Evolutionary conservation across 2,797 vertebrate species (phyloP).

Genomic region (Peromyscus nudipes): DNA sequence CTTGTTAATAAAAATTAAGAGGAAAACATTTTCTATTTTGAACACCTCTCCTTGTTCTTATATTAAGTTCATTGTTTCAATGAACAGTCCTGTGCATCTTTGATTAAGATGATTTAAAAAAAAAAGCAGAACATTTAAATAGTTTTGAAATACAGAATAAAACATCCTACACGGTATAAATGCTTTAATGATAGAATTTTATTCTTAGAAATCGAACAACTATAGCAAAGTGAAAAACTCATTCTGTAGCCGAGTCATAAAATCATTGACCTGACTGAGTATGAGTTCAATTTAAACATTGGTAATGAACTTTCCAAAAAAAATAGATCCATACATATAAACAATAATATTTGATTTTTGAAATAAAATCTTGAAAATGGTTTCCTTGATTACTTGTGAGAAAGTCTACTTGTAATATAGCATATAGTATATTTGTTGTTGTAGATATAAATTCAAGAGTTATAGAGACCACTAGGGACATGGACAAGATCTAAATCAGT

Average conservation of each 20-base stretch:
- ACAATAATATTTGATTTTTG: neutral
- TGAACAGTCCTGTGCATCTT: neutral
- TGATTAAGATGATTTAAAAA: neutral
- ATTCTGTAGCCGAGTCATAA: neutral
- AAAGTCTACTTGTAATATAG: neutral
- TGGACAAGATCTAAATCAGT: neutral
- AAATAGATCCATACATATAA: neutral
- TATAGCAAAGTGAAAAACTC: neutral
- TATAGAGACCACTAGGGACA: neutral
- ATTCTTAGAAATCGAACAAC: neutral
- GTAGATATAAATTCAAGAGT: neutral
- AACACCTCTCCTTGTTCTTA: neutral
- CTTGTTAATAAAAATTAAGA: neutral
- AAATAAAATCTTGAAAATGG: neutral
- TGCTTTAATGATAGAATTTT: neutral
- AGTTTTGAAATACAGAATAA: slow-evolving; percentile 43
- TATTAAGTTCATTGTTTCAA: neutral
- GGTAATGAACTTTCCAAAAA: neutral
- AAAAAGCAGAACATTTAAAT: neutral
- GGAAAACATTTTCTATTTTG: neutral
- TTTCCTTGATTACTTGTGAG: neutral
- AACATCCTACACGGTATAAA: neutral
- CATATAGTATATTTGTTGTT: neutral
- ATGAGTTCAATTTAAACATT: neutral
- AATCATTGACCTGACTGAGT: neutral